Base-by-base conservation (phyloP, 2,888 invertebrate species). In the Tenthredo amoena region DNA sequence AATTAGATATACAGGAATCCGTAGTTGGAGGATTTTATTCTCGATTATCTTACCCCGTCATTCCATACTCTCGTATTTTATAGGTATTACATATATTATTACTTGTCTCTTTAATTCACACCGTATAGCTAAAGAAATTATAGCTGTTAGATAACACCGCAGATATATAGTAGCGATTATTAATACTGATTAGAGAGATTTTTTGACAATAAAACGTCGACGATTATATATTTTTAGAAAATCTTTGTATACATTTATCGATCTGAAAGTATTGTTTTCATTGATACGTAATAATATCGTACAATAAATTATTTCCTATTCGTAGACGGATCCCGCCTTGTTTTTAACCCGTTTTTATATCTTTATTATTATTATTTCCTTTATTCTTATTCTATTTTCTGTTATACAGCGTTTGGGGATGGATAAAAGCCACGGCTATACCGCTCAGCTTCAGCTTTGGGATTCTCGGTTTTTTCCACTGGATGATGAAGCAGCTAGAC, bases 381-480 rank as follows among this genome's bases (percentile, higher is more conserved):
- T n/a, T n/a, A 55, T 55, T 55, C 7, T 55, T 7, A 55, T 55
- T 55, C 21, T 40, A 37, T 15, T 37, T 37, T 81, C 81, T 58
- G 86, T 88, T 92, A 94, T 94, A 86, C 94, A 97, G 97, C 90
- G 91, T 97, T 21, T 96, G 96, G 96, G 95, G 96, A 84, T 97
- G 97, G 97, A 94, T 97, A 86, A 96, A 95, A 93, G 97, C 97
- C 12, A 96, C 97, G 3, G 95, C 96, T 21, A 94, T 97, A 84
- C 98, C 98, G n/a, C 93, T 98, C n/a, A 95, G 96, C 81, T 97
- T 97, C 94, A 97, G 97, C 0, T 96, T 98, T 90, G 94, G 96
- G 0, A 96, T 98, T 86, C 94, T 98, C 86, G 95, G 95, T 58
- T 96, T 97, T 90, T 97, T 98, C 90, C 97, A 97, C 89, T 97